phyloP scores from a whole-genome alignment of 2,113 vertebrate species.

The Ariopsis seemanni region DNA sequence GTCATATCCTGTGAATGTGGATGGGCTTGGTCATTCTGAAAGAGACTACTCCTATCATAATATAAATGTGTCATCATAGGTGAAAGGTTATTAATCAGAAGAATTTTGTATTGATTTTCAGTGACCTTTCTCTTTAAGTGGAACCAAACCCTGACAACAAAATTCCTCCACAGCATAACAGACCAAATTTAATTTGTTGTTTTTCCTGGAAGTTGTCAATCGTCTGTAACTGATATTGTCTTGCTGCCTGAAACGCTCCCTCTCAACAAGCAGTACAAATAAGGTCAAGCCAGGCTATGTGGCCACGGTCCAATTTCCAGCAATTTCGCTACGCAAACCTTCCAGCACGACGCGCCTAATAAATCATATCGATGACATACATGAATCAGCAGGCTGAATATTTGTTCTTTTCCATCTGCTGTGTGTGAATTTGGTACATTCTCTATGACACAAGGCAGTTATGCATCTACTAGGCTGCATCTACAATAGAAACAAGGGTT shows the following conservation, averaged over 20 bases:
- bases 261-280: not conserved
- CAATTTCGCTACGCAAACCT: not conserved
- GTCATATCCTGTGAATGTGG: not conserved
- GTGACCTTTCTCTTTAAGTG: not conserved
- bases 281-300: not conserved
- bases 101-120: not conserved
- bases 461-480: not conserved
- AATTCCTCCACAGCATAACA: not conserved
- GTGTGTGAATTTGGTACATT: not conserved
- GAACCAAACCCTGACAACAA: not conserved
- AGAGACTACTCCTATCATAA: no score
- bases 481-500: not conserved
- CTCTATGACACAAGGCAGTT: not conserved
- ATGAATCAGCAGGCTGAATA: not conserved
- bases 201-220: not conserved
- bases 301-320: not conserved
- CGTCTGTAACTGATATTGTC: not conserved
- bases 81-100: no score
- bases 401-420: conserved; percentile 17
- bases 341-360: not conserved
- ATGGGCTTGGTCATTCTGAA: not conserved
- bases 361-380: not conserved
- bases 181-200: not conserved
- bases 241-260: not conserved
- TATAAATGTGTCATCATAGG: not conserved